Percentiles rank a stretch among this genome's conserved stretches.
Evolutionary conservation across 92 coral and sea anemone species (phyloP).

Genomic region (Paragorgia papillata): DNA sequence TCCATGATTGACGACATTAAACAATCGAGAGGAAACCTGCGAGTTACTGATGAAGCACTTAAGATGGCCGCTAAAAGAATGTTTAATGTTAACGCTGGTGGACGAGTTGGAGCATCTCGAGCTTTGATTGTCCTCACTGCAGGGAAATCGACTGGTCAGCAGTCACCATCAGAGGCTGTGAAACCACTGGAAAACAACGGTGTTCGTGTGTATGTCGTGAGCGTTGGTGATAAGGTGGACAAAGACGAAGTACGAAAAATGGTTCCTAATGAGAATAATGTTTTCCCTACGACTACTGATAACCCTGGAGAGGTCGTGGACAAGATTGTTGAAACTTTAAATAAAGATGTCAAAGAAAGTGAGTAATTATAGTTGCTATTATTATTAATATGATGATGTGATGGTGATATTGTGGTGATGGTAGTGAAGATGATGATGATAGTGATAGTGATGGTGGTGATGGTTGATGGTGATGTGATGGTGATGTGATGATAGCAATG

Average conservation of each 20-base stretch:
- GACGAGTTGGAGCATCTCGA: slow-evolving; percentile 64
- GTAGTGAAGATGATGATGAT: too few relatives aligned
- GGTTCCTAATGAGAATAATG: slow-evolving; percentile 52
- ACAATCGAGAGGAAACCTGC: slow-evolving; percentile 55
- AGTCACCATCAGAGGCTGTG: slow-evolving; percentile 65
- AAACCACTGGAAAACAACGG: slow-evolving; percentile 60
- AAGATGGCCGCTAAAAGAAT: slow-evolving; percentile 57
- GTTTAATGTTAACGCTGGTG: slow-evolving; percentile 55
- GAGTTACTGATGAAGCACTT: slow-evolving; percentile 69
- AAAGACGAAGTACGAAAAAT: slow-evolving; percentile 49
- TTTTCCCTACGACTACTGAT: slow-evolving; percentile 40
- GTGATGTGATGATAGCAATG: too few relatives aligned
- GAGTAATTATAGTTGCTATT: slow-evolving; percentile 16
- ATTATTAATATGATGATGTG: too few relatives aligned
- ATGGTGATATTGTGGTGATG: too few relatives aligned
- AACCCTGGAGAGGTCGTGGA: slow-evolving; percentile 6
- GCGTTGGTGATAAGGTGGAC: slow-evolving; percentile 58
- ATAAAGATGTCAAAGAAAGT: slow-evolving; percentile 6
- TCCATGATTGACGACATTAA: slow-evolving; percentile 61
- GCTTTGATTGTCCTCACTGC: slow-evolving; percentile 63
- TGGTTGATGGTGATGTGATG: too few relatives aligned
- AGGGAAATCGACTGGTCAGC: slow-evolving; percentile 69
- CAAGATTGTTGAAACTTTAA: slow-evolving; percentile 11
- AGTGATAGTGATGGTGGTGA: too few relatives aligned
- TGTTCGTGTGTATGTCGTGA: slow-evolving; percentile 60